Evolutionary conservation across 2,888 invertebrate genomes (phyloP).

Genomic region (Xestia rhomboidea): DNA sequence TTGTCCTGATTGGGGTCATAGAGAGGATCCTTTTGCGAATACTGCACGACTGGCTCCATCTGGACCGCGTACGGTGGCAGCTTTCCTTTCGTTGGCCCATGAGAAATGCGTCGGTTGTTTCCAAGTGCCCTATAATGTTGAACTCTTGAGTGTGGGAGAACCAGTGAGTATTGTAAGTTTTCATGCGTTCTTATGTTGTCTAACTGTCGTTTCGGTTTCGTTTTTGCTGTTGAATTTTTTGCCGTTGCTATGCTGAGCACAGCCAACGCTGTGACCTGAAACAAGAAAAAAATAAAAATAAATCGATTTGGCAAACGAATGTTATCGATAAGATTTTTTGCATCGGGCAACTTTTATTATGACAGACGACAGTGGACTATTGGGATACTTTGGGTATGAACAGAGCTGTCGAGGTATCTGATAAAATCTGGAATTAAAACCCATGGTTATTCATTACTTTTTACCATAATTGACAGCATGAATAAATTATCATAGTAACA

Average conservation of each 20-base stretch:
- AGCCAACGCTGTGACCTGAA: slow-evolving; percentile 91
- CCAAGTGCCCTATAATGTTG: slow-evolving; percentile 88
- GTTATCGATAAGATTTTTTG: slow-evolving; percentile 46
- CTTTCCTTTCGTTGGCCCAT: slow-evolving; percentile 87
- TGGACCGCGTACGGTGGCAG: slow-evolving; percentile 94
- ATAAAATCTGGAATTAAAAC: background rate
- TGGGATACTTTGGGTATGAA: background rate
- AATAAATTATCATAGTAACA: background rate
- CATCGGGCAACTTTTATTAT: slow-evolving; percentile 36
- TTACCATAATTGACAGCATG: background rate
- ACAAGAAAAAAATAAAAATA: slow-evolving; percentile 74
- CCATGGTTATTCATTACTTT: background rate
- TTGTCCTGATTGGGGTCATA: slow-evolving; percentile 91
- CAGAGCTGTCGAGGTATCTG: background rate
- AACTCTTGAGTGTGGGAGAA: slow-evolving; percentile 90
- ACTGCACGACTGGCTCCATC: slow-evolving; percentile 95
- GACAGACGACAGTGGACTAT: background rate
- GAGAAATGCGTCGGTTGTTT: slow-evolving; percentile 90
- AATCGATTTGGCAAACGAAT: slow-evolving; percentile 42
- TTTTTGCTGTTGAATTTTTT: slow-evolving; percentile 86
- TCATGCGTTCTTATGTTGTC: slow-evolving; percentile 90
- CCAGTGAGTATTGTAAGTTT: slow-evolving; percentile 91
- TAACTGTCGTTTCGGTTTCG: slow-evolving; percentile 90
- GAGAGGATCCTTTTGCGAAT: slow-evolving; percentile 94
- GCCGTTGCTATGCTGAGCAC: slow-evolving; percentile 89